Evolutionary conservation across 2,113 vertebrate species (phyloP).

Genomic region (human (Homo sapiens)): DNA sequence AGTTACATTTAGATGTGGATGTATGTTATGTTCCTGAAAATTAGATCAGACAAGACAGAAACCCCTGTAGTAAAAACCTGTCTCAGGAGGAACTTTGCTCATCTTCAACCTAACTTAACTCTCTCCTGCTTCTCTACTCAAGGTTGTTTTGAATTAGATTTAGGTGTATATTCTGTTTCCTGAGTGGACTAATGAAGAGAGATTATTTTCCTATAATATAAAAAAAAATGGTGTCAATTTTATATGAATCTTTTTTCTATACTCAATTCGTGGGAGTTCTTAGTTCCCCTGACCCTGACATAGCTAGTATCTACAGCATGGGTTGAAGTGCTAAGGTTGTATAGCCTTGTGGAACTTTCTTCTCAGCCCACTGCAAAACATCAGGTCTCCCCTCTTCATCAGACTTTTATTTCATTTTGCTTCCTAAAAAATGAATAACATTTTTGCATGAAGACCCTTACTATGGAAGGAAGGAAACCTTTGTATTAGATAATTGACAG

Average conservation of each 20-base stretch:
- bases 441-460: not conserved
- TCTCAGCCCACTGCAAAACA: not conserved
- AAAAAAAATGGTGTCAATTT: not conserved
- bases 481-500: not conserved
- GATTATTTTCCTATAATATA: not conserved
- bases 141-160: not conserved
- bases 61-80: not conserved
- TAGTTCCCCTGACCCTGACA: not conserved
- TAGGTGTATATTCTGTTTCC: not conserved
- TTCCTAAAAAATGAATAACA: slow-evolving; percentile 7
- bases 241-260: not conserved
- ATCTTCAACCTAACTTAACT: not conserved
- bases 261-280: not conserved
- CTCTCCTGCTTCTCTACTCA: not conserved
- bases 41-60: not conserved
- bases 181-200: not conserved
- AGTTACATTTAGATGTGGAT: not conserved
- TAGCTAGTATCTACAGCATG: not conserved
- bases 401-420: not conserved
- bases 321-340: not conserved
- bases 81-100: not conserved
- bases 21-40: not conserved
- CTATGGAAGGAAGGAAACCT: not conserved
- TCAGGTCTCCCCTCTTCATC: not conserved
- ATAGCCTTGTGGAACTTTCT: not conserved